phyloP scores from a whole-genome alignment of 2,888 invertebrate species.

The Neoitamus cyanurus region DNA sequence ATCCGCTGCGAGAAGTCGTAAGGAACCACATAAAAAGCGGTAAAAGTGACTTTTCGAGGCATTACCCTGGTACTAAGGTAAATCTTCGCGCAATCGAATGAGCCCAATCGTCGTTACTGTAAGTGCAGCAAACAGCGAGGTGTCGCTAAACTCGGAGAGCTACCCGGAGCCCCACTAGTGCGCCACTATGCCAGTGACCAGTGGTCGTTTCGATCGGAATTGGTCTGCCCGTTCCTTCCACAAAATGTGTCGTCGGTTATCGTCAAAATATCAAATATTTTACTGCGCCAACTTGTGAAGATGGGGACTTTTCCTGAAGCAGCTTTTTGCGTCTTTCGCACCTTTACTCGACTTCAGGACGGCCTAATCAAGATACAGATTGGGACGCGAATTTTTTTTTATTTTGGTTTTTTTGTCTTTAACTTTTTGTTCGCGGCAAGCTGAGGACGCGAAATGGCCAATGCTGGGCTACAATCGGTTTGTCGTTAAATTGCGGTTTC shows the following conservation, averaged over 20 bases:
- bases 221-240: neutral
- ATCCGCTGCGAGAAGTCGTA: neutral
- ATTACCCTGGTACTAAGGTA: neutral
- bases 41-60: neutral
- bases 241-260: conserved; percentile 2
- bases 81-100: neutral
- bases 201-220: neutral
- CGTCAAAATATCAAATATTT: conserved; percentile 28
- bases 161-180: neutral
- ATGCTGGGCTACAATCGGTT: neutral
- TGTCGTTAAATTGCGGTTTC: conserved; percentile 23
- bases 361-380: conserved; percentile 26
- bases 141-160: neutral
- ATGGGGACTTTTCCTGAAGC: neutral
- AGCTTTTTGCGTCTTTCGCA: neutral
- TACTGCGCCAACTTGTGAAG: neutral
- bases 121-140: neutral
- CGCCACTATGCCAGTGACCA: conserved; percentile 3
- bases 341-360: neutral
- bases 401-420: neutral
- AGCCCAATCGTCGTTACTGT: neutral
- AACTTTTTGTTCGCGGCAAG: neutral
- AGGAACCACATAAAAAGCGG: neutral
- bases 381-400: neutral
- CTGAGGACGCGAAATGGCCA: neutral